Percentiles rank a stretch among this genome's conserved stretches.
phyloP scores from a whole-genome alignment of 2,888 invertebrate species.

The Eretmocerus hayati region DNA sequence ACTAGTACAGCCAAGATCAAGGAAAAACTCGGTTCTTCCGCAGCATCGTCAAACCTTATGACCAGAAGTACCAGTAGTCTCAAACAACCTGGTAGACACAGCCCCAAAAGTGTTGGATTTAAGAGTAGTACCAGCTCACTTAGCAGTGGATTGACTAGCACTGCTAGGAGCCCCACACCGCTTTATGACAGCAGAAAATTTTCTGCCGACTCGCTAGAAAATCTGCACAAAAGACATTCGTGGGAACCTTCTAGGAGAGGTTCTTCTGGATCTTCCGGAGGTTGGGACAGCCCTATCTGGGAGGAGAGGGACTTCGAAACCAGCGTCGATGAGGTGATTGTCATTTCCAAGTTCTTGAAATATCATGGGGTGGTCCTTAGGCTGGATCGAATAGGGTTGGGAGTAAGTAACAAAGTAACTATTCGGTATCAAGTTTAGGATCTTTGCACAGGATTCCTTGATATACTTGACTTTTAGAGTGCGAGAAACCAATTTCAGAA shows the following conservation, averaged over 20 bases:
- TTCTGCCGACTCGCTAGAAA: constrained; percentile 68
- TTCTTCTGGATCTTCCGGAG: constrained; percentile 55
- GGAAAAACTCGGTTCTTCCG: constrained; percentile 42
- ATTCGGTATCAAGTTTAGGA: too few relatives aligned
- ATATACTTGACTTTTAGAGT: not conserved
- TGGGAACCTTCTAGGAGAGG: constrained; percentile 64
- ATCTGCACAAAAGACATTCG: constrained; percentile 54
- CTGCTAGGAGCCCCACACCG: constrained; percentile 43
- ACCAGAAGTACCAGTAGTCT: constrained; percentile 30
- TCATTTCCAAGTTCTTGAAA: too few relatives aligned
- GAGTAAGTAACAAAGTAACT: too few relatives aligned
- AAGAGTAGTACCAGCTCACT: constrained; percentile 34
- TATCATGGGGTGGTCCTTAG: too few relatives aligned
- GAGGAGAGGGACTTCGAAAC: constrained; percentile 48
- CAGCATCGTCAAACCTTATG: constrained; percentile 29
- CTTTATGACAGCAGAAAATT: constrained; percentile 47
- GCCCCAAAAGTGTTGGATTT: constrained; percentile 37
- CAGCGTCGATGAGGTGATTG: constrained; percentile 22
- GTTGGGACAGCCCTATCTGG: constrained; percentile 56
- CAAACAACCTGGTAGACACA: constrained; percentile 30
- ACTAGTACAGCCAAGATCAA: constrained; percentile 30
- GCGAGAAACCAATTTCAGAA: too few relatives aligned
- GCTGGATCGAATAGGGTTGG: too few relatives aligned
- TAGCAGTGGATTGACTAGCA: constrained; percentile 24
- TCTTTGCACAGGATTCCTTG: too few relatives aligned